A percentile compares a stretch with the other conserved stretches of the same genome.
phyloP scores from a whole-genome alignment of 2,888 invertebrate species.

The Rhopalosiphum nymphaeae region DNA sequence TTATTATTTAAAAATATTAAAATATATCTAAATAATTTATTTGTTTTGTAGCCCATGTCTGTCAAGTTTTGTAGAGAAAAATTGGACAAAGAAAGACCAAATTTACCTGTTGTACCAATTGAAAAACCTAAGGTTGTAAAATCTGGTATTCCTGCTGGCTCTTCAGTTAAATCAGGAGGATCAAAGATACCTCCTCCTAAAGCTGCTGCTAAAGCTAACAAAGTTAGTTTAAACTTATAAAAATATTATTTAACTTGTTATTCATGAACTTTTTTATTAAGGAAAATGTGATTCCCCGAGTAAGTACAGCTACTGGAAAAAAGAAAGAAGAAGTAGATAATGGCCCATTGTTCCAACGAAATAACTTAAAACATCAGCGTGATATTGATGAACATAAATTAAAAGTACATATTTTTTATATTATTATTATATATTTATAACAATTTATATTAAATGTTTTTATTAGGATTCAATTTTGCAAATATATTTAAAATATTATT shows the following conservation, averaged over 20 bases:
- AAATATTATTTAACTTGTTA: not conserved
- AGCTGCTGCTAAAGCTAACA: conserved; percentile 50
- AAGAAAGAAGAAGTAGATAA: conserved; percentile 87
- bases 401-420: conserved; percentile 73
- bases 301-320: conserved; percentile 68
- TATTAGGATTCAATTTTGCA: not conserved
- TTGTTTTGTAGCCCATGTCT: conserved; percentile 66
- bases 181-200: conserved; percentile 61
- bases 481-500: not conserved
- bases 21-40: not conserved
- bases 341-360: conserved; percentile 82
- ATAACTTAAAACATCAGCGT: conserved; percentile 91
- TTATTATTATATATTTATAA: not conserved
- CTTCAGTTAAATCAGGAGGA: conserved; percentile 53
- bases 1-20: not conserved
- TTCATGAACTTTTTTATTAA: conserved; percentile 11
- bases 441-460: not conserved
- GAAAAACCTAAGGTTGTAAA: conserved; percentile 59
- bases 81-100: conserved; percentile 68
- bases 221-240: conserved; percentile 24
- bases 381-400: conserved; percentile 94
- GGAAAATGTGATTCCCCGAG: conserved; percentile 52
- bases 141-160: conserved; percentile 51
- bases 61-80: conserved; percentile 67
- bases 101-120: conserved; percentile 67